Percentiles rank a stretch among this genome's conserved stretches.
phyloP scores from a whole-genome alignment of 64 coral and sea anemone genomes.

The Cladopsammia gracilis region DNA sequence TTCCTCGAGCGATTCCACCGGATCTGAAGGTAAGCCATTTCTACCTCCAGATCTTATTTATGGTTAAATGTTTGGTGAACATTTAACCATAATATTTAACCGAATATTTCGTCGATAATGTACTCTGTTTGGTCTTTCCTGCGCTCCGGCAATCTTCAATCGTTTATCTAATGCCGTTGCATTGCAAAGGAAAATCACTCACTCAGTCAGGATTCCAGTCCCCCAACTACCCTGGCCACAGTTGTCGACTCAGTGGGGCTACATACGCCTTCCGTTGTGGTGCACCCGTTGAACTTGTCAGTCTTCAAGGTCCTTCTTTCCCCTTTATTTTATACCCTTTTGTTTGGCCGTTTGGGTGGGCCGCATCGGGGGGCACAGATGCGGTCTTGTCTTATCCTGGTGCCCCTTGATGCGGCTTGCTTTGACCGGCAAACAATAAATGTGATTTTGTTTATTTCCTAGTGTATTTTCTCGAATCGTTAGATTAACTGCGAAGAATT shows the following conservation, averaged over 20 bases:
- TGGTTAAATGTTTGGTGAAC: conserved; percentile 3
- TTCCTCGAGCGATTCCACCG: neutral
- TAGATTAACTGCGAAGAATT: no score
- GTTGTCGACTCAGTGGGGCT: no score
- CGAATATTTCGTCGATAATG: neutral
- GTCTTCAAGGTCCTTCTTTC: neutral
- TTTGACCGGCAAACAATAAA: neutral
- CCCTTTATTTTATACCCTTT: neutral
- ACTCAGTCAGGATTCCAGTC: neutral
- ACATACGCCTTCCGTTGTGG: no score
- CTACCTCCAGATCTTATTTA: neutral
- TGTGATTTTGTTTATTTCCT: neutral
- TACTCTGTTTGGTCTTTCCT: conserved; percentile 19
- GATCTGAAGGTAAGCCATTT: neutral
- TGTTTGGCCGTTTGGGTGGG: neutral
- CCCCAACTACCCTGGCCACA: neutral
- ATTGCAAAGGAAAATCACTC: neutral
- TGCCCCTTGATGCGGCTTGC: neutral
- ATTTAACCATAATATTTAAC: neutral
- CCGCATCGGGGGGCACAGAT: neutral
- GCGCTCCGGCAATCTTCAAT: conserved; percentile 3
- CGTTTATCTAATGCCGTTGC: conserved; percentile 17
- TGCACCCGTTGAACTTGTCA: no score
- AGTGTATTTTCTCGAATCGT: no score
- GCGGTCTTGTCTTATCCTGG: neutral